Evolutionary conservation across 1,140 invertebrate genomes (phyloP).

Genomic region (Drosophila mayri): DNA sequence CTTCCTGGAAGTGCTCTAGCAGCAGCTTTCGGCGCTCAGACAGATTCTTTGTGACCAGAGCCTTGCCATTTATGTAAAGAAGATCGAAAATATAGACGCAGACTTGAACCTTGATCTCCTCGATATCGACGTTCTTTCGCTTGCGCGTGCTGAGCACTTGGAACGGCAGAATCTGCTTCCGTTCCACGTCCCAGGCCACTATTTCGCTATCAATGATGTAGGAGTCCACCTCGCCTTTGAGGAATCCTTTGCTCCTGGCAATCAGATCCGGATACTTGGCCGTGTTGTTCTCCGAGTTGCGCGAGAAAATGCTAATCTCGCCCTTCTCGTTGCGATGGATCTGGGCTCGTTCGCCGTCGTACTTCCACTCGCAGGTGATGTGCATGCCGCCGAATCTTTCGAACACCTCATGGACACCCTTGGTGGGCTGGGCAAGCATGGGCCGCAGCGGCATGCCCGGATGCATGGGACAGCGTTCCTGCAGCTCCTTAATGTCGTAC

Average conservation of each 20-base stretch:
- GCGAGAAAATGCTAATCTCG: conserved; percentile 93
- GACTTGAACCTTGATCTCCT: conserved; percentile 98
- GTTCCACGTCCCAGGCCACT: conserved; percentile 97
- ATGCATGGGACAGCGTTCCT: conserved; percentile 93
- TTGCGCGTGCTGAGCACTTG: conserved; percentile 98
- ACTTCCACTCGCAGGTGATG: conserved; percentile 99
- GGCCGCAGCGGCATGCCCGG: conserved; percentile 98
- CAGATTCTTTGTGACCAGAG: conserved; percentile 94
- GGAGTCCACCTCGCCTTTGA: conserved; percentile 89
- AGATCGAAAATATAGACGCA: conserved; percentile 99
- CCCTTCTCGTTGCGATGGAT: conserved; percentile 91
- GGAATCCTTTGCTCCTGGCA: conserved; percentile 88
- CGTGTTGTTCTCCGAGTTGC: conserved; percentile 99
- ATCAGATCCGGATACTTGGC: conserved; percentile 99
- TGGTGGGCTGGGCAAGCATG: conserved; percentile 99
- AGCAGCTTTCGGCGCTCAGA: conserved; percentile 91
- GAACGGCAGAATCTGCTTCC: conserved; percentile 97
- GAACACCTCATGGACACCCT: conserved; percentile 96
- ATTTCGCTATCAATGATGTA: conserved; percentile 98
- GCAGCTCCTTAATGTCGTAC: conserved; percentile 92
- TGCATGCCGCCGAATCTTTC: conserved; percentile 95
- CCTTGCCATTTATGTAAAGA: conserved; percentile 96
- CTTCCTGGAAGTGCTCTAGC: conserved; percentile 90
- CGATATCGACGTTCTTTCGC: conserved; percentile 95
- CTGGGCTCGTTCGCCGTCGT: conserved; percentile 99